Conservation (phyloP, 53 echinoderm and acorn worm species). For the Temnopleurus reevesii region DNA sequence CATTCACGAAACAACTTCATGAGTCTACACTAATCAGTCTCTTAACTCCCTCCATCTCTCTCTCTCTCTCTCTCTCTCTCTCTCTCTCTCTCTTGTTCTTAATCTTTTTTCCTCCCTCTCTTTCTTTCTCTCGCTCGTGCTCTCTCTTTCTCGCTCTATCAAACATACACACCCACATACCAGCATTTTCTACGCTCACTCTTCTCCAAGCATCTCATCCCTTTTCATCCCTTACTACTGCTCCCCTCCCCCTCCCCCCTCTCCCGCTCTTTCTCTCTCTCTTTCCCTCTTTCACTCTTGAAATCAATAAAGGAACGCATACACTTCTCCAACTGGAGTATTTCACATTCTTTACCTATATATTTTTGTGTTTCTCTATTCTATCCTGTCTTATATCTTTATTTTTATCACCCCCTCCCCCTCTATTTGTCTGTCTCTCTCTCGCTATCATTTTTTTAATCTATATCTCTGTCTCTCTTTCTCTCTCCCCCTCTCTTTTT, state of each 20-base stretch:
- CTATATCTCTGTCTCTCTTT: not conserved
- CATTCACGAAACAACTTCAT: not conserved
- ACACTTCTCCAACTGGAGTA: too few species aligned
- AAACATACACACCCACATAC: too few species aligned
- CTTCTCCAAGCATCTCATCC: too few species aligned
- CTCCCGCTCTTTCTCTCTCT: not conserved
- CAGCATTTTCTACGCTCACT: too few species aligned
- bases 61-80: not conserved
- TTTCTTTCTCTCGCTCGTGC: not conserved
- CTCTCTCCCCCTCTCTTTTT: not conserved
- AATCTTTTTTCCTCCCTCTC: not conserved
- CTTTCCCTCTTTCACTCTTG: not conserved
- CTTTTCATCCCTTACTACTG: not conserved
- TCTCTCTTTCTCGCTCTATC: not conserved
- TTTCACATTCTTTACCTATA: too few species aligned
- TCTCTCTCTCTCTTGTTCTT: not conserved
- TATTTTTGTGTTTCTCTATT: too few species aligned
- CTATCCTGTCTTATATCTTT: too few species aligned
- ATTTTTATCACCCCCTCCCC: too few species aligned
- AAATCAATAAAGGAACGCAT: too few species aligned
- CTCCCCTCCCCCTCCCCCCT: not conserved
- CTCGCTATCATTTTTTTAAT: not conserved
- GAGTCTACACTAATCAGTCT: not conserved
- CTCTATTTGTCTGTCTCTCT: too few species aligned
- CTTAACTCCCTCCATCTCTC: not conserved